These are phyloP conservation scores for Empis stercorea DNA, from an alignment of 2,888 invertebrate genomes.

Conservation along the genomic window DNA sequence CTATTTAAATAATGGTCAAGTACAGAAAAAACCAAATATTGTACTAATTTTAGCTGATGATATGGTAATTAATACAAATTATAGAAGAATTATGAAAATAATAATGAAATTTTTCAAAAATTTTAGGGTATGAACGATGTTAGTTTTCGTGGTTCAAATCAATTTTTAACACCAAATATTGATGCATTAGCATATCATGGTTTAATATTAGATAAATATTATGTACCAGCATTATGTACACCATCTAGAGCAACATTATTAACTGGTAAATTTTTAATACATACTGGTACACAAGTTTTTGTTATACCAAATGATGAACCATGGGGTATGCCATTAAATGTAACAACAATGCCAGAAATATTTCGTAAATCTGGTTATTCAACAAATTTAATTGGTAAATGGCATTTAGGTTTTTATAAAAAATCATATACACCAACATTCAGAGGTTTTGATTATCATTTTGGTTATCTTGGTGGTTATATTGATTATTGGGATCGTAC, in stretches of 20 bases:
- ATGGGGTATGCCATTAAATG: constrained; percentile 54
- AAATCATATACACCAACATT: constrained; percentile 46
- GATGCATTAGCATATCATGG: constrained; percentile 78
- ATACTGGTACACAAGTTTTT: constrained; percentile 62
- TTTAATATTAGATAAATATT: constrained; percentile 65
- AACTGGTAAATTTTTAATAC: constrained; percentile 80
- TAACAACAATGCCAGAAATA: constrained; percentile 57
- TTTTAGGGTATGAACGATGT: constrained; percentile 85
- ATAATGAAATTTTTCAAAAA: neutral
- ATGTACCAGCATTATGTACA: constrained; percentile 75
- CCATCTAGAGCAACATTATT: constrained; percentile 71
- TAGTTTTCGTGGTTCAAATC: constrained; percentile 79
- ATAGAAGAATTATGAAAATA: neutral
- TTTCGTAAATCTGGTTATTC: constrained; percentile 60
- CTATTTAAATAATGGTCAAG: too few species aligned
- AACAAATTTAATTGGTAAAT: constrained; percentile 80
- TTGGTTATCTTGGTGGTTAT: constrained; percentile 73
- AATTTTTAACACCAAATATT: constrained; percentile 82
- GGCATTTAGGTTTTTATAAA: constrained; percentile 75
- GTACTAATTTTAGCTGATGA: constrained; percentile 68
- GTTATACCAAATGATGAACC: constrained; percentile 56
- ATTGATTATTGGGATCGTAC: constrained; percentile 69
- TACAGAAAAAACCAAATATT: constrained; percentile 43
- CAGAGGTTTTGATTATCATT: constrained; percentile 70
- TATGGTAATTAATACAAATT: neutral